phyloP scores from a whole-genome alignment of 2,113 vertebrate species.

The Bombycilla garrulus region DNA sequence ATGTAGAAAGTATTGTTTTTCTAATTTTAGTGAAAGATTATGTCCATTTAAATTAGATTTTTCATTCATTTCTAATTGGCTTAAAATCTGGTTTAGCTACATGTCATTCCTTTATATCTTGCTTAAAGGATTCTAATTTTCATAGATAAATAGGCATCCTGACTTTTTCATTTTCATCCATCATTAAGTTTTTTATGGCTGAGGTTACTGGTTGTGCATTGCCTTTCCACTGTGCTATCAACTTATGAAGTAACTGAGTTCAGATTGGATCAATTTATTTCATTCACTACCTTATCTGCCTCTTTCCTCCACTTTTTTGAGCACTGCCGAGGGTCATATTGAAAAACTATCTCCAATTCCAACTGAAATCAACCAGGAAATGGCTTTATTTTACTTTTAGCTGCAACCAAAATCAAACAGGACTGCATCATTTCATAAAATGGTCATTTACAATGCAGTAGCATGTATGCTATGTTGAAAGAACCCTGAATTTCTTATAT shows the following conservation, averaged over 20 bases:
- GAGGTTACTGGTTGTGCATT: constrained; percentile 49
- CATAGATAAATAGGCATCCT: constrained; percentile 68
- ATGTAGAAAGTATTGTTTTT: constrained; percentile 49
- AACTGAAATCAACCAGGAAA: constrained; percentile 77
- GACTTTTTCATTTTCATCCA: constrained; percentile 74
- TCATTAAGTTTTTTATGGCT: constrained; percentile 74
- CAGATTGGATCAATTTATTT: constrained; percentile 75
- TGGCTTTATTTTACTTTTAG: constrained; percentile 78
- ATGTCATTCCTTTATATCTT: constrained; percentile 67
- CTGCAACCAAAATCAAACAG: constrained; percentile 59
- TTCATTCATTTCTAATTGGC: constrained; percentile 73
- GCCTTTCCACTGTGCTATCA: constrained; percentile 64
- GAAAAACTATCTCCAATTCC: constrained; percentile 71
- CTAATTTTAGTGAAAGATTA: constrained; percentile 66
- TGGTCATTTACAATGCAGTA: constrained; percentile 12
- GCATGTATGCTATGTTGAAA: constrained; percentile 23
- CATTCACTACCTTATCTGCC: constrained; percentile 59
- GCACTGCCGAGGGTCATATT: constrained; percentile 64
- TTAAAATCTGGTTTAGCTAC: constrained; percentile 70
- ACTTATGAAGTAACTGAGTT: constrained; percentile 61
- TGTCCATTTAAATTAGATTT: constrained; percentile 73
- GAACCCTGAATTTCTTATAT: constrained; percentile 33
- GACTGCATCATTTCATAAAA: constrained; percentile 64
- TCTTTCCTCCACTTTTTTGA: constrained; percentile 63
- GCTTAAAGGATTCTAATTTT: constrained; percentile 74